Conservation (phyloP, 2,797 vertebrate genomes). For the Tangara arthus region DNA sequence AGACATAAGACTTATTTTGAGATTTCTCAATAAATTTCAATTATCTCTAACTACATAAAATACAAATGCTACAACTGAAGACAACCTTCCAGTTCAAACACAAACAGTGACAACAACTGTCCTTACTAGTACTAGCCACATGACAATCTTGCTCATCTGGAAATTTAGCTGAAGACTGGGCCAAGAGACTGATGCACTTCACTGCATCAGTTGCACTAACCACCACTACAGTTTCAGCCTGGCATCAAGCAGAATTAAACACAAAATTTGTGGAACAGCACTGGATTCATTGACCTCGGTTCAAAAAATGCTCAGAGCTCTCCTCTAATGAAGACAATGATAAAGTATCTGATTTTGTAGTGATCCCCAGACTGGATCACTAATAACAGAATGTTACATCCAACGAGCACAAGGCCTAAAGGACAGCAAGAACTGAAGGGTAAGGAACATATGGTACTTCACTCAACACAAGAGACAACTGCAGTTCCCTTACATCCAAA, state of each 20-base stretch:
- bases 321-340: not conserved
- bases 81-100: not conserved
- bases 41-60: not conserved
- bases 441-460: not conserved
- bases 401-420: not conserved
- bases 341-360: not conserved
- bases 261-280: not conserved
- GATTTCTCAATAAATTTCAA: not conserved
- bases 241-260: not conserved
- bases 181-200: not conserved
- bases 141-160: not conserved
- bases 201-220: not conserved
- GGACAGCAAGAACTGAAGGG: not conserved
- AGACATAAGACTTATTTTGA: not conserved
- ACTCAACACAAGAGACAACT: not conserved
- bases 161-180: not conserved
- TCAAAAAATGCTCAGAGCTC: not conserved
- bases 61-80: not conserved
- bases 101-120: not conserved
- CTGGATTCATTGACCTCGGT: not conserved
- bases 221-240: not conserved
- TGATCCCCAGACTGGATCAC: not conserved
- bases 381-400: not conserved
- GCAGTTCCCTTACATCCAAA: not conserved
- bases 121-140: not conserved